phyloP scores from a whole-genome alignment of 2,888 invertebrate species.

The Augochlorella aurata region DNA sequence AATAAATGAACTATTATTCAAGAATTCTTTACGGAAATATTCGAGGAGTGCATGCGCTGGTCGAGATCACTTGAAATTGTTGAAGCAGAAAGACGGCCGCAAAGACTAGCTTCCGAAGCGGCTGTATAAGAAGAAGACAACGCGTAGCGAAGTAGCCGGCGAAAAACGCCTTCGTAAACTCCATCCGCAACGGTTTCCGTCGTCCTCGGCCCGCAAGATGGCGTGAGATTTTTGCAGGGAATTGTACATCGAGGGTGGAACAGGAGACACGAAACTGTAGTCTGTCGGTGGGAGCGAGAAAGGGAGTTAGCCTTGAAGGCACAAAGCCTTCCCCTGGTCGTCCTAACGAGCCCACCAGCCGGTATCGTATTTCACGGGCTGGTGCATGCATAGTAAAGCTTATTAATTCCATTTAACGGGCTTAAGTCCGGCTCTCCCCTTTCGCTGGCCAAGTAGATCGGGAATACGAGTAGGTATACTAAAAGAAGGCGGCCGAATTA shows the following conservation, averaged over 20 bases:
- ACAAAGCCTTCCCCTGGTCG: slow-evolving; percentile 73
- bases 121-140: background rate
- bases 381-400: slow-evolving; percentile 79
- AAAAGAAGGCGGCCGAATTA: slow-evolving; percentile 64
- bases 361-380: slow-evolving; percentile 79
- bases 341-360: slow-evolving; percentile 74
- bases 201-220: background rate
- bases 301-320: slow-evolving; percentile 70
- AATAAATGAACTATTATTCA: too few species aligned
- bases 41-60: too few species aligned
- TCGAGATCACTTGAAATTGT: too few species aligned
- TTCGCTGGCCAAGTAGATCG: slow-evolving; percentile 71
- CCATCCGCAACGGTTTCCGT: slow-evolving; percentile 10
- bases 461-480: slow-evolving; percentile 71
- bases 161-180: background rate
- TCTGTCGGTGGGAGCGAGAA: slow-evolving; percentile 47
- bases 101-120: too few species aligned
- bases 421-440: slow-evolving; percentile 72
- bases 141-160: background rate
- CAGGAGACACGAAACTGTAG: slow-evolving; percentile 40
- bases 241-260: slow-evolving; percentile 14
- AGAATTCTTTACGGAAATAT: too few species aligned
- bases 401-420: slow-evolving; percentile 80
- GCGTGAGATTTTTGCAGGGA: slow-evolving; percentile 26
- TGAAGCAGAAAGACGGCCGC: too few species aligned